Evolutionary conservation across 2,113 vertebrate species (phyloP).

Genomic region (Corythornis madagascariensis): DNA sequence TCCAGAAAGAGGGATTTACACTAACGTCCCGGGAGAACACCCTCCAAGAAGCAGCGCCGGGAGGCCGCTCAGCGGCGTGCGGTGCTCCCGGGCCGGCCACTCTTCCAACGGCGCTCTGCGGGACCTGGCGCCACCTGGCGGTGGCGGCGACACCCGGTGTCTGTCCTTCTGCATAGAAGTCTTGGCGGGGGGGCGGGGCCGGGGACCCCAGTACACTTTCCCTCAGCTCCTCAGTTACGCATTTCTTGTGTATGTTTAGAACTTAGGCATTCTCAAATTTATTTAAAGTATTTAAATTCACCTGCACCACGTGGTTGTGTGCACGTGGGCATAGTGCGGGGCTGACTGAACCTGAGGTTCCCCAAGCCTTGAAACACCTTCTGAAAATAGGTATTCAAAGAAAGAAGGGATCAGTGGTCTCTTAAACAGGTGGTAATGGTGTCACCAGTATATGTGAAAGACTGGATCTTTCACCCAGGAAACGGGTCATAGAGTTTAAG

Average conservation of each 20-base stretch:
- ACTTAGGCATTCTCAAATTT: too few species aligned
- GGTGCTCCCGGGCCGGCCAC: too few species aligned
- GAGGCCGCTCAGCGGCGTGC: too few species aligned
- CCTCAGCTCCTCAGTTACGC: accelerated
- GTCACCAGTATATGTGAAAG: background rate
- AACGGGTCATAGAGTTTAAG: background rate
- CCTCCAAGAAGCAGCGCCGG: too few species aligned
- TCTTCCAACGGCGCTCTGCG: background rate
- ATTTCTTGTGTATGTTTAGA: background rate
- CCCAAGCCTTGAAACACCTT: background rate
- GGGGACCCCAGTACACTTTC: background rate
- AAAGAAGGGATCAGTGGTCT: background rate
- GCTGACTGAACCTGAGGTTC: background rate
- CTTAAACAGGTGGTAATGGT: background rate
- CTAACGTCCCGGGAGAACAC: accelerated
- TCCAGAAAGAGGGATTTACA: background rate
- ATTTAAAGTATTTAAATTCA: accelerated
- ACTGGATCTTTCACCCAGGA: background rate
- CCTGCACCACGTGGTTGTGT: accelerated
- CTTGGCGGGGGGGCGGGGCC: too few species aligned
- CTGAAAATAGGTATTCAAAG: background rate
- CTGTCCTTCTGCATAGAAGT: background rate
- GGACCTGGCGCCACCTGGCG: background rate
- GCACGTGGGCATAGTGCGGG: accelerated
- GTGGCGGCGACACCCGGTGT: accelerated